These are phyloP conservation scores for Rhinolophus ferrumequinum DNA, from an alignment of 2,113 vertebrate species.

Conservation along the genomic window DNA sequence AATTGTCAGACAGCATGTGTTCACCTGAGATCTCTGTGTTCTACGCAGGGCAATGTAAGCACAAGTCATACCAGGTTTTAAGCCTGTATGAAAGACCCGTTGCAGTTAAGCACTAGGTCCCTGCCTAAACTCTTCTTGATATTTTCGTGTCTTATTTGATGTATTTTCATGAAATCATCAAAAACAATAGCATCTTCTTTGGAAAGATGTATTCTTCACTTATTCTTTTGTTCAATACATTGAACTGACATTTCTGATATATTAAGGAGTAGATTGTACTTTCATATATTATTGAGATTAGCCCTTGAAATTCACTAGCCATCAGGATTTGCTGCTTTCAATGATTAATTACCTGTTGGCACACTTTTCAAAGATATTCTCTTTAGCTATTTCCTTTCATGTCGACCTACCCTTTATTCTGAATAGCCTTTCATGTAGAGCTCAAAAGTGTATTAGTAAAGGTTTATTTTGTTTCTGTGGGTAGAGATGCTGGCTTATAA, in stretches of 20 bases:
- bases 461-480: conserved; percentile 74
- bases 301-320: conserved; percentile 43
- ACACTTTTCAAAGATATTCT: conserved; percentile 63
- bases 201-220: conserved; percentile 2
- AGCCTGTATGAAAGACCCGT: not conserved
- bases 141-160: not conserved
- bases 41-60: not conserved
- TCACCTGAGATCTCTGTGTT: not conserved
- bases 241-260: not conserved
- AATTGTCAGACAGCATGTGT: not conserved
- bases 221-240: not conserved
- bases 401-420: conserved; percentile 55
- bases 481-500: conserved; percentile 22
- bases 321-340: conserved; percentile 57
- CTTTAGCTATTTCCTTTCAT: conserved; percentile 70
- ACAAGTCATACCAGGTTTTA: not conserved
- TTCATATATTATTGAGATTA: not conserved
- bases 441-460: conserved; percentile 63
- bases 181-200: conserved; percentile 29
- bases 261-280: not conserved
- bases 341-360: conserved; percentile 77
- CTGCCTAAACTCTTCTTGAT: not conserved
- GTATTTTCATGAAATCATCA: conserved; percentile 40
- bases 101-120: not conserved
- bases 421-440: conserved; percentile 58